Base-by-base conservation (phyloP, 2,888 invertebrate genomes). In the Tipula vernalis region DNA sequence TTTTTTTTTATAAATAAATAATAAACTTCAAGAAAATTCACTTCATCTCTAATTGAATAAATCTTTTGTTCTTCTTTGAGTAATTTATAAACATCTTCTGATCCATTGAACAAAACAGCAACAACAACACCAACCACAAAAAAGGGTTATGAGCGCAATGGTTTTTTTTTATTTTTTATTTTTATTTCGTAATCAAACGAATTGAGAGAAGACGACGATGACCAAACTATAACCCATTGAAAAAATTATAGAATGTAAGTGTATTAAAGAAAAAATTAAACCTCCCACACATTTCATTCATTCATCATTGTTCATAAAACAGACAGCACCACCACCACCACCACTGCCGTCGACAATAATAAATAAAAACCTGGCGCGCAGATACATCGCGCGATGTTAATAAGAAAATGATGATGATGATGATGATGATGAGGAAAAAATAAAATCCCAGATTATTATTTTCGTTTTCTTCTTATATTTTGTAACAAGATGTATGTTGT, bases 1-100 rank as follows among this genome's bases (percentile, higher is more conserved):
- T 6, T 57, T 28, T 28, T 28, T 28, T 57, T 6, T 15, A 57
- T 57, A 57, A 71, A 71, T 71, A 71, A 71, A 71, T 71, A 71
- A 71, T 28, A 71, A 71, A 28, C 71, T 71, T 71, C 71, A 71
- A 71, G 28, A 71, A 71, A 28, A 28, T 71, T 71, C 3, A 71
- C 71, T 71, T 71, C 71, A 71, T 71, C 71, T 71, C 71, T 71
- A 71, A 71, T 71, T 71, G 71, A 71, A 71, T 71, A 71, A 71
- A 71, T 71, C 71, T 71, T 71, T 71, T 71, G 71, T 71, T 71
- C 71, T 71, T 28, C 12, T 71, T 71, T 71, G 28, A 71, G 71
- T 71, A 71, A 71, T 71, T 71, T 71, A 71, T 28, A 71, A 71
- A 71, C 71, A 71, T 71, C 71, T 71, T 71, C 28, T 28, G 71